Conservation (phyloP, 1,140 invertebrate genomes). For the Bombus superbus region DNA sequence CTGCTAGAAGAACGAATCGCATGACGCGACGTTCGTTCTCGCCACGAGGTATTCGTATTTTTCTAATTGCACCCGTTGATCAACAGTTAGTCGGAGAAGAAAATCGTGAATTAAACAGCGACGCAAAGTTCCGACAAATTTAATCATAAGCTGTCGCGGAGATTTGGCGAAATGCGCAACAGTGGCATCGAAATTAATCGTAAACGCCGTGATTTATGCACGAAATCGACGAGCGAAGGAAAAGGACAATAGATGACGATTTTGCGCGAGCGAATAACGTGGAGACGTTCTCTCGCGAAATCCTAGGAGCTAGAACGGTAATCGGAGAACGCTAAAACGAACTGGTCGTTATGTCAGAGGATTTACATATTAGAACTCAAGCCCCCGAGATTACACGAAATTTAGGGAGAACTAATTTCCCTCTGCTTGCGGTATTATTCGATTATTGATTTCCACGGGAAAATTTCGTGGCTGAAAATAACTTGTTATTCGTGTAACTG, state of each 20-base stretch:
- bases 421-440: constrained; percentile 19
- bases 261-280: background rate
- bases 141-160: background rate
- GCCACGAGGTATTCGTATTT: background rate
- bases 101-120: background rate
- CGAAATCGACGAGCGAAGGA: background rate
- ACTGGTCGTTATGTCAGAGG: constrained; percentile 54
- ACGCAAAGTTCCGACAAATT: background rate
- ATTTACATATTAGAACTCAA: constrained; percentile 68
- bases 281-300: constrained; percentile 19
- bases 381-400: constrained; percentile 60
- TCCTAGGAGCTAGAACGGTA: constrained; percentile 19
- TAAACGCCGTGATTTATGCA: background rate
- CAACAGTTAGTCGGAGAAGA: no score
- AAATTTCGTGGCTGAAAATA: constrained; percentile 13
- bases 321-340: constrained; percentile 54
- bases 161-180: background rate
- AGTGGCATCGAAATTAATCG: background rate
- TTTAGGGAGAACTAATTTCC: constrained; percentile 58
- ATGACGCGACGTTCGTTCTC: background rate
- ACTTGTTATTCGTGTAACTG: constrained; percentile 1
- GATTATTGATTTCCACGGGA: constrained; percentile 52
- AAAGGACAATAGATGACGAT: constrained; percentile 15
- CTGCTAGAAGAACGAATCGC: background rate
- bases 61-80: background rate